These are phyloP conservation scores for Micromesistius poutassou DNA, from an alignment of 2,797 vertebrate species.

Conservation along the genomic window DNA sequence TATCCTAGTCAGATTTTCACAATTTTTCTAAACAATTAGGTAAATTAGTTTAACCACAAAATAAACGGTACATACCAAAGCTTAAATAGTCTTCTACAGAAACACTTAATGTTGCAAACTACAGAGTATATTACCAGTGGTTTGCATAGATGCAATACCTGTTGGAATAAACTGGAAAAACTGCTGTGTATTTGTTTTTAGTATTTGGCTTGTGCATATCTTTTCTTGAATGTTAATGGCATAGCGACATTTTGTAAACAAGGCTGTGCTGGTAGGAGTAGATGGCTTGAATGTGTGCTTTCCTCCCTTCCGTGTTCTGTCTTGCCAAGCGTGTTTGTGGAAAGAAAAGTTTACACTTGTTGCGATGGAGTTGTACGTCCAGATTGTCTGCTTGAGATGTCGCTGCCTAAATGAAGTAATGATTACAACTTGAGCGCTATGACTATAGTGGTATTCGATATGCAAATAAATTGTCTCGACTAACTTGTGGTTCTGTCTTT, in stretches of 20 bases:
- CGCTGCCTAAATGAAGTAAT: slow-evolving; percentile 71
- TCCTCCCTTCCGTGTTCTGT: slow-evolving; percentile 42
- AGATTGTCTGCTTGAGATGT: slow-evolving; percentile 58
- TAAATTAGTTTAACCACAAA: slow-evolving; percentile 54
- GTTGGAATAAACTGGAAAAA: slow-evolving; percentile 73
- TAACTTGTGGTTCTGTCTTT: slow-evolving; percentile 21
- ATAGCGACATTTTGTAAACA: slow-evolving; percentile 55
- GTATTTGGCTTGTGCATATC: slow-evolving; percentile 70
- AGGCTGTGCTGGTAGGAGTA: slow-evolving; percentile 67
- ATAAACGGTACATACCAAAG: slow-evolving; percentile 82
- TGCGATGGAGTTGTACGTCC: slow-evolving; percentile 54
- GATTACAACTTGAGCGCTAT: slow-evolving; percentile 67
- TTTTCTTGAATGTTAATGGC: slow-evolving; percentile 68
- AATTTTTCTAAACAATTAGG: slow-evolving; percentile 35
- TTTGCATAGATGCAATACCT: slow-evolving; percentile 64
- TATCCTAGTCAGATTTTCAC: slow-evolving; percentile 25
- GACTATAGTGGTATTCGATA: slow-evolving; percentile 74
- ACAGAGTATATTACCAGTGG: slow-evolving; percentile 45
- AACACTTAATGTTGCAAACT: slow-evolving; percentile 63
- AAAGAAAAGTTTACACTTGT: slow-evolving; percentile 56
- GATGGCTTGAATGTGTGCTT: slow-evolving; percentile 69
- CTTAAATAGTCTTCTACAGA: slow-evolving; percentile 77
- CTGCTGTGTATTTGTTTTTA: slow-evolving; percentile 72
- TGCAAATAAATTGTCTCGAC: slow-evolving; percentile 79
- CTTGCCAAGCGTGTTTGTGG: slow-evolving; percentile 53